Conservation (phyloP, 1,140 invertebrate genomes). For the Brachionus angularis region DNA sequence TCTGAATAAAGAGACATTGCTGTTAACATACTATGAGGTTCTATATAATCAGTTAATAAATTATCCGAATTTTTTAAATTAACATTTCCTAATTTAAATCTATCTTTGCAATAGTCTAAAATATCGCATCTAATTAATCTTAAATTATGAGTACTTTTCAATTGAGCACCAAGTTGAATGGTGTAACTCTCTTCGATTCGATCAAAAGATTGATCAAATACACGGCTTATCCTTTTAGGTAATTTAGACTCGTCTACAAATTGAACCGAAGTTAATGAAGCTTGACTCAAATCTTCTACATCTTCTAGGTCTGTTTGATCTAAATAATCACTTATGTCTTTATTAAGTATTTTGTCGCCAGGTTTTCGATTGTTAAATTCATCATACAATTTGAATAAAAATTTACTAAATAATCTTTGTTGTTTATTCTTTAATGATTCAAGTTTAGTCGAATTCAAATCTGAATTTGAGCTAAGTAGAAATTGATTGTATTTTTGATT, state of each 20-base stretch:
- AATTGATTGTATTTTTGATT: slow-evolving; percentile 38
- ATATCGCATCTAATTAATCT: slow-evolving; percentile 78
- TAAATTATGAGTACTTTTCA: slow-evolving; percentile 97
- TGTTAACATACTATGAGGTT: slow-evolving; percentile 76
- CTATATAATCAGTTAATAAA: slow-evolving; percentile 24
- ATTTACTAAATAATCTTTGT: slow-evolving; percentile 27
- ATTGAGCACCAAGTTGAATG: slow-evolving; percentile 66
- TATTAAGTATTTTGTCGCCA: no score
- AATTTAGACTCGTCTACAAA: slow-evolving; percentile 1
- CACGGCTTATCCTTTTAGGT: background rate
- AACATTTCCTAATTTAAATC: slow-evolving; percentile 23
- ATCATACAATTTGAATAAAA: slow-evolving; percentile 23
- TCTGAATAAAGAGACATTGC: slow-evolving; percentile 82
- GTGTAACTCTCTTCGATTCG: slow-evolving; percentile 41
- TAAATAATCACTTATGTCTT: slow-evolving; percentile 2
- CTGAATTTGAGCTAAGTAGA: background rate
- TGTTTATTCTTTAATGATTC: slow-evolving; percentile 9
- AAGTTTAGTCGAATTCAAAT: background rate
- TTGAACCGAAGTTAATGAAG: background rate
- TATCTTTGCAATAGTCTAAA: slow-evolving; percentile 69
- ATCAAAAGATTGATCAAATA: slow-evolving; percentile 1
- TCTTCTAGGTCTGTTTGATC: slow-evolving; percentile 19
- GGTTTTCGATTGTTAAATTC: background rate
- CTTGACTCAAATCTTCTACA: background rate
- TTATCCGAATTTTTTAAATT: background rate